phyloP scores from a whole-genome alignment of 1,140 invertebrate species.

The Drosophila tani region DNA sequence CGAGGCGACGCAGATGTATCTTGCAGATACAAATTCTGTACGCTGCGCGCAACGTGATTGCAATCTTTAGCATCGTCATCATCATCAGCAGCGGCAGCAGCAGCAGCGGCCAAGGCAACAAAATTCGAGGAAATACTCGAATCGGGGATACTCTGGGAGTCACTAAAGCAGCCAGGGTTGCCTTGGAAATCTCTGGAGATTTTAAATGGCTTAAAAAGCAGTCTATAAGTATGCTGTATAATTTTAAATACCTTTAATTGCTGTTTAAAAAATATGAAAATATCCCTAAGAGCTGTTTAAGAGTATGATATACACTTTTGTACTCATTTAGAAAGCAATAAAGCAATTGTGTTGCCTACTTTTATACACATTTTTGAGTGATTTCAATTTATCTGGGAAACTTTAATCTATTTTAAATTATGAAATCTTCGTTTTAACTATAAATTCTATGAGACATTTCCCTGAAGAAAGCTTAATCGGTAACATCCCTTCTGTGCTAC shows the following conservation, averaged over 20 bases:
- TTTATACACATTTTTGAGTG: background rate
- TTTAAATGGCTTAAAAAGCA: accelerated
- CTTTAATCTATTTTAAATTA: background rate
- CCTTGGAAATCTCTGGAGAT: too few species aligned
- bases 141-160: background rate
- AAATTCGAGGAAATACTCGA: background rate
- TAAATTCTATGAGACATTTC: background rate
- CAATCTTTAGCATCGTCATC: conserved; percentile 80
- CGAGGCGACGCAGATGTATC: conserved; percentile 64
- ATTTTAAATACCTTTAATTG: too few species aligned
- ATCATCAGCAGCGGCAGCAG: conserved; percentile 45
- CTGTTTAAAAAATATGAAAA: background rate
- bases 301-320: background rate
- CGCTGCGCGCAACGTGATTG: conserved; percentile 74
- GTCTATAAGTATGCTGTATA: background rate
- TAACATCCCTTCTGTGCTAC: background rate
- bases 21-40: conserved; percentile 78
- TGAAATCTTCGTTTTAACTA: too few species aligned
- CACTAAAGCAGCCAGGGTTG: background rate
- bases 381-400: too few species aligned
- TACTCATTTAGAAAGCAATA: background rate
- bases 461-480: too few species aligned
- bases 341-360: too few species aligned
- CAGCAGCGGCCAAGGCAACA: conserved; percentile 11
- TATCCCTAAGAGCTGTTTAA: background rate